Evolutionary conservation across 2,113 vertebrate genomes (phyloP), one percentile per base, ranked within the genome.

Genomic region (Theropithecus gelada): DNA sequence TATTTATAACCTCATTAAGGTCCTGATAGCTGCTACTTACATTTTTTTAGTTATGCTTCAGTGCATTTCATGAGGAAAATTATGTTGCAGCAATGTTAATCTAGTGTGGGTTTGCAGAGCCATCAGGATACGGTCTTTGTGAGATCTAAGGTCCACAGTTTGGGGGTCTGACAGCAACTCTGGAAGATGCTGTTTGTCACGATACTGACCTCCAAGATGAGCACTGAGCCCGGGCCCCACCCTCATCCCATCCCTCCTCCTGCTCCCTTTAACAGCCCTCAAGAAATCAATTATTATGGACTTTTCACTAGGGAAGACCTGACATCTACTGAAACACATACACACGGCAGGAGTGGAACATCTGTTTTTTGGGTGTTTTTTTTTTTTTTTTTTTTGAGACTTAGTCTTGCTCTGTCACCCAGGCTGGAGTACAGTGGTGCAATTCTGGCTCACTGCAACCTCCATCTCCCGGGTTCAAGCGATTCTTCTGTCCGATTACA

Each of bases 1-100:
- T 91, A 97, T 95, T 97, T 93, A 97, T 87, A 94, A 92, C 90
- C 78, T 95, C 88, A 85, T 97, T 86, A 94, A 79, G 76, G 59
- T 52, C 78, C 55, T 72, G 23, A 96, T 64, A 92, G 96, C 88
- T 83, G 90, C 94, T 96, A 72, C 86, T 96, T 93, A 93, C 80
- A 93, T 89, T 89, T 90, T 94, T 97, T 94, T 73, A 92, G 93
- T 76, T 90, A 86, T 57, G 83, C 79, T 93, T 92, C 93, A 35
- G 88, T 81, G 88, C 61, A 0, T 50, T 97, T 97, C 92, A 86
- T 48, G 68, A 92, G 70, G 75, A 94, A 96, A 94, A 95, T 92
- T 70, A 89, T 64, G 87, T 40, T 2, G 5, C 40, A 82, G 79
- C 1, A 0, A 50, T 13, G 6, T 76, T 57, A 40, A 57, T 2